Conservation (phyloP, 2,888 invertebrate species). For the Platycnemis pennipes region DNA sequence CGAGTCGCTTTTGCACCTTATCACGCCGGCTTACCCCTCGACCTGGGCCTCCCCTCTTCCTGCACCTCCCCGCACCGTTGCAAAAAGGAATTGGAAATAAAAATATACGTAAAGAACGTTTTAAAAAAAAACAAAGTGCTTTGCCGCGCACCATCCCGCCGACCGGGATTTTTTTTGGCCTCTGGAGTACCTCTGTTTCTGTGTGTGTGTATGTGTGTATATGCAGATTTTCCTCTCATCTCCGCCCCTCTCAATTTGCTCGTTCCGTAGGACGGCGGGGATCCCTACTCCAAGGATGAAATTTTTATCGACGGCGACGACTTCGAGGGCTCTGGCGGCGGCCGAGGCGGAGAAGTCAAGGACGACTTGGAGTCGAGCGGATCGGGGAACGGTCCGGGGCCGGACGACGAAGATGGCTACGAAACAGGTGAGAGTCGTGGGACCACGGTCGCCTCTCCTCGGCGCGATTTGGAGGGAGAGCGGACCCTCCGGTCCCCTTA, state of each 20-base stretch:
- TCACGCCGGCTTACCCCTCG: conserved; percentile 72
- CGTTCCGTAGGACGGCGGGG: conserved; percentile 47
- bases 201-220: neutral
- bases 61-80: neutral
- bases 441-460: too few relatives aligned
- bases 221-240: neutral
- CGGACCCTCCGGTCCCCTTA: too few relatives aligned
- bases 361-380: conserved; percentile 70
- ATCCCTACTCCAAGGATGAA: conserved; percentile 69
- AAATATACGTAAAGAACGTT: neutral
- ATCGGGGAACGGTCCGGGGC: conserved; percentile 69
- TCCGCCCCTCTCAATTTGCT: neutral
- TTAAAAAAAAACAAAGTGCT: neutral
- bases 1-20: conserved; percentile 74
- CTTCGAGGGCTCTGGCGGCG: conserved; percentile 61
- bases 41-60: neutral
- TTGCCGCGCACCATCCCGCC: neutral
- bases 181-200: neutral
- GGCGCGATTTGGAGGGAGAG: too few relatives aligned
- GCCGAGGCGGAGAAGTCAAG: conserved; percentile 61
- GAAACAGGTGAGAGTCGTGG: conserved; percentile 52
- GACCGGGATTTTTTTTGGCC: neutral
- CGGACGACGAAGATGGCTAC: conserved; percentile 70
- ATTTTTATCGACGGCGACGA: conserved; percentile 69
- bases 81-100: neutral